Percentiles rank a stretch among this genome's conserved stretches.
Evolutionary conservation across 2,888 invertebrate genomes (phyloP).

Genomic region (Thymelicus sylvestris): DNA sequence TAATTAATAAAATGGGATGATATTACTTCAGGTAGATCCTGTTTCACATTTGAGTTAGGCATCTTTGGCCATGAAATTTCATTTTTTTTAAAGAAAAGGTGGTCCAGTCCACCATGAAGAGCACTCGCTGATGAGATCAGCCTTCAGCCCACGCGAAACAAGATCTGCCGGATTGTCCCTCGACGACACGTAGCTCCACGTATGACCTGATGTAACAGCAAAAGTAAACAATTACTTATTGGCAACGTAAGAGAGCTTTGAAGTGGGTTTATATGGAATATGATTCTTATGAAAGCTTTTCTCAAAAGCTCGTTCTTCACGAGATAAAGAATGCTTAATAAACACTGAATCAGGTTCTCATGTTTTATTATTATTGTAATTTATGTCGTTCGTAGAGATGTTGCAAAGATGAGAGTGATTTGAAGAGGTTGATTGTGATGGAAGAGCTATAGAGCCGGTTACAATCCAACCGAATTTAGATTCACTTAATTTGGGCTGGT

Average conservation of each 20-base stretch:
- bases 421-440: background rate
- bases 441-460: background rate
- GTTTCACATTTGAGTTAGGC: background rate
- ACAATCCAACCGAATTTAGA: conserved; percentile 16
- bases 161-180: conserved; percentile 4
- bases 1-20: background rate
- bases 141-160: conserved; percentile 3
- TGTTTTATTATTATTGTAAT: too few species aligned
- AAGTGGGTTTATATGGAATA: background rate
- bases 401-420: background rate
- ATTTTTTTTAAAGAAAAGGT: background rate
- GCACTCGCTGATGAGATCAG: background rate
- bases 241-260: background rate
- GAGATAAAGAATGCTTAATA: background rate
- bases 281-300: conserved; percentile 21
- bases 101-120: background rate
- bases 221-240: background rate
- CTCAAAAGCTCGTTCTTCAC: conserved; percentile 23
- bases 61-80: background rate
- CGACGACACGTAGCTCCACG: conserved; percentile 7
- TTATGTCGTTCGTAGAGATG: background rate
- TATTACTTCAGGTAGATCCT: background rate
- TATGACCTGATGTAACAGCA: background rate
- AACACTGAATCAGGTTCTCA: background rate
- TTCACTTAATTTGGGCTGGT: background rate